Conservation (phyloP, 2,888 invertebrate genomes). For the Ectemnius continuus region DNA sequence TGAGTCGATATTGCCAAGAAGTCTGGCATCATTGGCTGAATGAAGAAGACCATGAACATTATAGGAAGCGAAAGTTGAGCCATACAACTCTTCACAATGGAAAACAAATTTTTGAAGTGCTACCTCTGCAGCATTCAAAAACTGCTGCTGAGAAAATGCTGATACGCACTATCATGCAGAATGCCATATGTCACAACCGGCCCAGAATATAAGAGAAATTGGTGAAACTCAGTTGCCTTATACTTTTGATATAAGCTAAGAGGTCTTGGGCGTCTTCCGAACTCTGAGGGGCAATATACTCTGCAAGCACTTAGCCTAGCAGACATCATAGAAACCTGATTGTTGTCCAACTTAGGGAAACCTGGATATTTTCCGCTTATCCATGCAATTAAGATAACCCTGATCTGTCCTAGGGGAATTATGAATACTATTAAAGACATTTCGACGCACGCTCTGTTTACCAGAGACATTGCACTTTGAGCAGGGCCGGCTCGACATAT, state of each 20-base stretch:
- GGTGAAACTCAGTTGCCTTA: background rate
- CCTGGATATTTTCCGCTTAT: constrained; percentile 6
- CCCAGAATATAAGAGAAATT: constrained; percentile 6
- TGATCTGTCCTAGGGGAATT: no score
- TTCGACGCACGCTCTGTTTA: no score
- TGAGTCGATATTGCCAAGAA: no score
- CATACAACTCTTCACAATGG: constrained; percentile 3
- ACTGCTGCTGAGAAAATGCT: background rate
- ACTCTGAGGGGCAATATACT: background rate
- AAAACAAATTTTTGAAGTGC: constrained; percentile 7
- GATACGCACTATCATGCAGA: background rate
- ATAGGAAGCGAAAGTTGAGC: background rate
- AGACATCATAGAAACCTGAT: no score
- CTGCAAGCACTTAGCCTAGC: background rate
- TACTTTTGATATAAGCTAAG: no score
- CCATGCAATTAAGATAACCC: background rate
- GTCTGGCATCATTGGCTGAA: background rate
- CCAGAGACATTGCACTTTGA: no score
- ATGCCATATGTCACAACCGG: background rate
- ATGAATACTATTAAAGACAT: no score
- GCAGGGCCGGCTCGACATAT: no score
- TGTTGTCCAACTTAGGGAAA: no score
- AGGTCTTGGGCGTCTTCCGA: constrained; percentile 5
- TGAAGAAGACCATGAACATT: constrained; percentile 8
- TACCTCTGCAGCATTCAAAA: background rate